Conservation (phyloP, 2,113 vertebrate genomes). For the Butorides virescens region DNA sequence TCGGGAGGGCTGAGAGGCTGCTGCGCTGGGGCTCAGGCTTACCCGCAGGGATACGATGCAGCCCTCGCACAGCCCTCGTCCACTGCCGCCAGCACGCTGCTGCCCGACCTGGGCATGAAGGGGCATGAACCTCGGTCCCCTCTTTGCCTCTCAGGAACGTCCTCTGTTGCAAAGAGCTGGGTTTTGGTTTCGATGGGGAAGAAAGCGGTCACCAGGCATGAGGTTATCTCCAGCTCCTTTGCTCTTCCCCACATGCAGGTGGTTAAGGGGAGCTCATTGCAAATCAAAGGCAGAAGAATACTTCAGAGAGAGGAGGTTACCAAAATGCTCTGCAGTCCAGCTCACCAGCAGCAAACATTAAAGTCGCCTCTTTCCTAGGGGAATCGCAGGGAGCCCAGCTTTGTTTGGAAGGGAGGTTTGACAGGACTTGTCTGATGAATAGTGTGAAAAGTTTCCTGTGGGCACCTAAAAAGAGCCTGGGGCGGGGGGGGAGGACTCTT, state of each 20-base stretch:
- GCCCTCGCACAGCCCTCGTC: not conserved
- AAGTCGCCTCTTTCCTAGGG: not conserved
- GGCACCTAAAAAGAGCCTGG: not conserved
- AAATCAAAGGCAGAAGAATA: not conserved
- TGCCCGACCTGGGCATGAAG: not conserved
- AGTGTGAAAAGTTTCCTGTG: not conserved
- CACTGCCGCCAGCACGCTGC: accelerated
- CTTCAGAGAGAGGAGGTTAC: not conserved
- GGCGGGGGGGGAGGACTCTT: accelerated
- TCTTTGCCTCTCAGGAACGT: not conserved
- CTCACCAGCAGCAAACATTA: not conserved
- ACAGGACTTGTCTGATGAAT: not conserved
- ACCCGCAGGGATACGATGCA: not conserved
- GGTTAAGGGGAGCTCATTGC: not conserved
- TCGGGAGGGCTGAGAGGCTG: not conserved
- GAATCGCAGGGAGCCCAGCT: not conserved
- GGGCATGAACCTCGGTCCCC: accelerated
- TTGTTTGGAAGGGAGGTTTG: not conserved
- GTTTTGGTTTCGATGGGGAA: not conserved
- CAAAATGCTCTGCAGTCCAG: not conserved
- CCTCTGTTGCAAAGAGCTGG: not conserved
- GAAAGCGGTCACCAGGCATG: accelerated
- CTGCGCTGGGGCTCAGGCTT: not conserved
- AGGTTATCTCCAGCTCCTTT: not conserved
- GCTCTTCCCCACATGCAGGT: not conserved